These are phyloP conservation scores for Cotesia typhae DNA, from an alignment of 1,140 invertebrate genomes.

Conservation along the genomic window DNA sequence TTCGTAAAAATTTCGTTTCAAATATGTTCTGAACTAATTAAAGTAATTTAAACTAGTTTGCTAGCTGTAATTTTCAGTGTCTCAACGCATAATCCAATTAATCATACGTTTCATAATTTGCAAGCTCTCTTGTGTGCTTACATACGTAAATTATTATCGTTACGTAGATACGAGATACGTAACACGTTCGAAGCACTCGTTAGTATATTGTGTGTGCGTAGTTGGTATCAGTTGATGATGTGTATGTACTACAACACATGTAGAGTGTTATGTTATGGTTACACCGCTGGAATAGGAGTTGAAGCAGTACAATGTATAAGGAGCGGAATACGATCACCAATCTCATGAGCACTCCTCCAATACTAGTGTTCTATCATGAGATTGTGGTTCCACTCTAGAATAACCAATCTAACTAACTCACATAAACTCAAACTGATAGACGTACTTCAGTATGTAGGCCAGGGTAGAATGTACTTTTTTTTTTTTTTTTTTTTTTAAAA, in stretches of 20 bases:
- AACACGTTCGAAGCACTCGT: too few relatives aligned
- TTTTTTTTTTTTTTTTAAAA: too few relatives aligned
- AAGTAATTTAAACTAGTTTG: too few relatives aligned
- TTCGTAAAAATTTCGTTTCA: too few relatives aligned
- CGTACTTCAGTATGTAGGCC: neutral
- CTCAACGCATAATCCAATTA: constrained; percentile 3
- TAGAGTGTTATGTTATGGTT: too few relatives aligned
- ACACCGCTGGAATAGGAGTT: too few relatives aligned
- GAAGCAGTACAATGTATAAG: neutral
- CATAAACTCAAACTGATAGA: neutral
- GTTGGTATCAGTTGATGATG: neutral
- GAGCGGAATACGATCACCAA: constrained; percentile 10
- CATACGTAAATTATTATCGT: constrained; percentile 10
- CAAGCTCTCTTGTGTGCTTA: neutral
- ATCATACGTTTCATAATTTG: neutral
- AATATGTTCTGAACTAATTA: too few relatives aligned
- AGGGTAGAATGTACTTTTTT: too few relatives aligned
- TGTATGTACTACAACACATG: neutral
- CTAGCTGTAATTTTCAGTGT: neutral
- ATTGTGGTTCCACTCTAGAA: neutral
- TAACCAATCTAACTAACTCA: constrained; percentile 10
- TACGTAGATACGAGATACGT: neutral
- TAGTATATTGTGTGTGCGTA: neutral
- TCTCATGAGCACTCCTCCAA: neutral
- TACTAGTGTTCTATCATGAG: neutral